Evolutionary conservation across 2,113 vertebrate species (phyloP).

Genomic region (Mormyrus iriodes): DNA sequence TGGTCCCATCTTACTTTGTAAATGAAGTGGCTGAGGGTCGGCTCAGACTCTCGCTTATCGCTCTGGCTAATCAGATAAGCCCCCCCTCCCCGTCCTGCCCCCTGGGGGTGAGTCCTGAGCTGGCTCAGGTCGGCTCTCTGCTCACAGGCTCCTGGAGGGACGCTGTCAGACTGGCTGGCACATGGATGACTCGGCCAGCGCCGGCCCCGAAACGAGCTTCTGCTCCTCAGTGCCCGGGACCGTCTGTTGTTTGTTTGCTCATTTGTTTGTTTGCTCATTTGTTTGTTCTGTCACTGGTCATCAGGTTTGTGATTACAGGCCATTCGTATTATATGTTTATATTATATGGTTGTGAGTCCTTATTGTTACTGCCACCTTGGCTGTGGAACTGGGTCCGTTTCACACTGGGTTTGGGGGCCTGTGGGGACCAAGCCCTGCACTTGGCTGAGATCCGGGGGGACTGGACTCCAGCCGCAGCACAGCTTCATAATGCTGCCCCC

Average conservation of each 20-base stretch:
- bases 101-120: neutral
- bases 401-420: too few species aligned
- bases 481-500: neutral
- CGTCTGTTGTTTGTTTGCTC: neutral
- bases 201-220: neutral
- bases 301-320: neutral
- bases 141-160: neutral
- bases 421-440: neutral
- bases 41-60: neutral
- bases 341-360: too few species aligned
- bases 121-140: neutral
- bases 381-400: constrained; percentile 1
- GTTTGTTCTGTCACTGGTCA: neutral
- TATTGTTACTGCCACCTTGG: neutral
- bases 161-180: neutral
- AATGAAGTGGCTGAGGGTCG: constrained; percentile 17
- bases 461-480: neutral
- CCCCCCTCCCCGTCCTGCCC: neutral
- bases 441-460: neutral
- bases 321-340: neutral
- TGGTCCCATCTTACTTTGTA: constrained; percentile 15
- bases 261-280: neutral
- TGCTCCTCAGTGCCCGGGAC: neutral
- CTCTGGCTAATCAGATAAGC: neutral
- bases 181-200: neutral